Evolutionary conservation across 1,140 invertebrate species (phyloP), one percentile per base, ranked within the genome.

Genomic region (Macrotrachela quadricornifera): DNA sequence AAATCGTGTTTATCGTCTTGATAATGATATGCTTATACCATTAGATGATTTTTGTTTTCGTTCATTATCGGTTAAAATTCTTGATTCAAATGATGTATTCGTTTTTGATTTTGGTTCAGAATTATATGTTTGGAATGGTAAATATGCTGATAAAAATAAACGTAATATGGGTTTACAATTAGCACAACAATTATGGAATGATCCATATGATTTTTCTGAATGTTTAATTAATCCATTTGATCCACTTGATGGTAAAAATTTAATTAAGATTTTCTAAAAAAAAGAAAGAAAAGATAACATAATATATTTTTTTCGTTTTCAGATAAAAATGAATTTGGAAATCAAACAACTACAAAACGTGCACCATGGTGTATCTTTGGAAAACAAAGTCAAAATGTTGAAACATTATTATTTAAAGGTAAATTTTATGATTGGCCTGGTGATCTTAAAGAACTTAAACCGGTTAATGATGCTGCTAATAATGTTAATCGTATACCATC

Each of bases 381-480:
- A 10, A 85, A 85, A 71, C 76, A 92, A 15, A 87, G 81, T 8
- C 84, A 92, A 63, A 84, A 91, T 63, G 84, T 90, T 77, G 87
- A 92, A 72, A 86, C 86, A 0, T 77, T 85, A 51, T 68, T 92
- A 15, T 94, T 94, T 64, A 78, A 81, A 60, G 84, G 91, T 66
- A 94, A 94, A 67, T 94, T 95, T 70, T 73, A 82, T 48, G 86
- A 92, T 64, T 92, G 87, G 86, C 85, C 86, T 0, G 85, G 90
- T 64, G 46, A 47, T 78, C 78, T 43, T 74, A 75, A 78, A 43
- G 79, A 51, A 30, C 21, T 30, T 30, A 30, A 30, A 30, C 21
- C 21, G 21, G 21, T 30, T 30, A 30, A 30, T 30, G 21, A 30
- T 30, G 21, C 21, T 30, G 21, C 21, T 4, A 30, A 30, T 30